Evolutionary conservation across 2,797 vertebrate species (phyloP), one percentile per base, ranked within the genome.

Genomic region (Typhlichthys subterraneus): DNA sequence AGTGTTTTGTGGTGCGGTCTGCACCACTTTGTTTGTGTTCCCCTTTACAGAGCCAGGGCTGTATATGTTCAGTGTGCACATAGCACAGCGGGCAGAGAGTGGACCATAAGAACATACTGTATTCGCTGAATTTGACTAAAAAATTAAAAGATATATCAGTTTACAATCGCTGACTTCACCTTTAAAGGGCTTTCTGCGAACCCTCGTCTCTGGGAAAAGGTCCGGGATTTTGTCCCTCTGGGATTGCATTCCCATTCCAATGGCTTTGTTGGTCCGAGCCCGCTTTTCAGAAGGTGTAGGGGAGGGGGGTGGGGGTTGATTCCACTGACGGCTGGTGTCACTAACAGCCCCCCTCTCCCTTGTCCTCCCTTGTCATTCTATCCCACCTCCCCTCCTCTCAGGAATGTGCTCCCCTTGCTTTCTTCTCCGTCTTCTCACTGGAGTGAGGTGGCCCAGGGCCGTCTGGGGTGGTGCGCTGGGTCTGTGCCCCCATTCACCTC

Each of bases 321-420:
- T 86, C 77, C 51, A 67, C 72, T 80, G 85, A 84, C 85, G 81
- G 77, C 77, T 81, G 82, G 85, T 89, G 90, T 91, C 88, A 88
- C 88, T 84, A 81, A 69, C 63, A 77, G 52, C 74, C 46, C 83
- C 82, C 80, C 13, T 6, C 14, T 9, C 19, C 52, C 46, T 65
- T 67, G 69, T 84, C 82, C 81, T 85, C 85, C 76, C 53, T 65
- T 9, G 91, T 88, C 87, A 93, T 87, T 84, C 84, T 88, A 93
- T 92, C 90, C 82, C 63, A 80, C 74, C 67, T 79, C 84, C 75
- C 79, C 85, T 84, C 79, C 79, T 82, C 88, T 82, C 77, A 85
- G 91, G 92, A 93, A 93, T 93, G 91, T 73, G 76, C 86, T 87
- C 79, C 82, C 71, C 76, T 85, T 29, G 23, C 78, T 83, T 80